Conservation (phyloP, 2,888 invertebrate genomes). For the Drosophila limbata region DNA sequence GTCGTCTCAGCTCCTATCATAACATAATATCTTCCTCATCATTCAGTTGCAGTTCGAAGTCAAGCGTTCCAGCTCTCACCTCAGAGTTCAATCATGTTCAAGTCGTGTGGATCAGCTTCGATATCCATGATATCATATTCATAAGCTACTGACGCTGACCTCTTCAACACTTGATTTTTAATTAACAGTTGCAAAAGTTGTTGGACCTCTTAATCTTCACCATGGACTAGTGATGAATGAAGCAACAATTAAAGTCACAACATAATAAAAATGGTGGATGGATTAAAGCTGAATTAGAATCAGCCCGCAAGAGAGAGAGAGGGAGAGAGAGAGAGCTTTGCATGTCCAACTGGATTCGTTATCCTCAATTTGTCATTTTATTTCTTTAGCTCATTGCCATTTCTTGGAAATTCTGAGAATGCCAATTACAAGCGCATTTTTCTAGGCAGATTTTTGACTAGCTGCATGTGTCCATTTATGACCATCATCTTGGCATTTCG, state of each 20-base stretch:
- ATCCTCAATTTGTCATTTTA: background rate
- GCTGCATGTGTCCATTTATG: background rate
- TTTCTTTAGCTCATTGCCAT: background rate
- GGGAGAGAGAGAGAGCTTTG: background rate
- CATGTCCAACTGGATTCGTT: background rate
- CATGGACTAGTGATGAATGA: slow-evolving; percentile 21
- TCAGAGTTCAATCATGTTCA: slow-evolving; percentile 17
- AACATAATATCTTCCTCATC: slow-evolving; percentile 7
- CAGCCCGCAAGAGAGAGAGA: background rate
- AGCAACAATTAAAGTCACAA: slow-evolving; percentile 21
- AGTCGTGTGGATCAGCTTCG: background rate
- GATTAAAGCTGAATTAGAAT: slow-evolving; percentile 3
- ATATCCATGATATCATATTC: slow-evolving; percentile 10
- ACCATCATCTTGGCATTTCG: background rate
- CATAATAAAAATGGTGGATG: slow-evolving; percentile 5
- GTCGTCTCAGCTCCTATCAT: background rate
- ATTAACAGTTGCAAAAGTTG: slow-evolving; percentile 38
- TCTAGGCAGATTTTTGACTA: background rate
- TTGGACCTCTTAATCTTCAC: background rate
- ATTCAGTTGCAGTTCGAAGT: slow-evolving; percentile 5
- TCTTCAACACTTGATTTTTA: slow-evolving; percentile 55
- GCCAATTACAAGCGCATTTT: background rate
- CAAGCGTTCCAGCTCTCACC: slow-evolving; percentile 5
- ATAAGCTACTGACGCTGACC: slow-evolving; percentile 35
- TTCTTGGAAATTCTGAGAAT: slow-evolving; percentile 1